Percentiles rank a stretch among this genome's conserved stretches.
Conservation (phyloP, 2,888 invertebrate species). For the Gerris lacustris region DNA sequence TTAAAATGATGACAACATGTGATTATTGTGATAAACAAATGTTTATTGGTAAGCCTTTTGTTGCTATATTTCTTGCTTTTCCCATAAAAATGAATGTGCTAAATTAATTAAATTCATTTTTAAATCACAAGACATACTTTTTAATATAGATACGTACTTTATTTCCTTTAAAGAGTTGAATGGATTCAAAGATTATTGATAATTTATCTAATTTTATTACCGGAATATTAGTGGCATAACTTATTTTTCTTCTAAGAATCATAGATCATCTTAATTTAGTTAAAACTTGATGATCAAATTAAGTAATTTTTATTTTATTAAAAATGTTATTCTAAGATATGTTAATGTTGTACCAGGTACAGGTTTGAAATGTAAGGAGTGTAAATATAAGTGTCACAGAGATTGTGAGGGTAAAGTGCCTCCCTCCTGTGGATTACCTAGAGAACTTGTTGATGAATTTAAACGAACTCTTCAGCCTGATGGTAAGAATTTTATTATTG, state of each 20-base stretch:
- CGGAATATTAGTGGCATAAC: no score
- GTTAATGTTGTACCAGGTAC: constrained; percentile 30
- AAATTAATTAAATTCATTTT: constrained; percentile 38
- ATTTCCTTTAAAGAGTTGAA: no score
- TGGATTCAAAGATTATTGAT: no score
- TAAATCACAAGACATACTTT: not conserved
- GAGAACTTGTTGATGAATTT: constrained; percentile 70
- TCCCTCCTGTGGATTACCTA: constrained; percentile 83
- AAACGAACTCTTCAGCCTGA: constrained; percentile 59
- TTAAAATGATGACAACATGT: constrained; percentile 79
- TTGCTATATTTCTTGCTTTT: no score
- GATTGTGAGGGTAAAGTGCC: constrained; percentile 86
- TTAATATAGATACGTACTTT: no score
- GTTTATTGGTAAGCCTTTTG: constrained; percentile 46
- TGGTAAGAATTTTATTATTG: constrained; percentile 35
- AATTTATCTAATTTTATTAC: no score
- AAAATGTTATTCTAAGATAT: no score
- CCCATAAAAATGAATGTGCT: no score
- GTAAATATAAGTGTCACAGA: constrained; percentile 80
- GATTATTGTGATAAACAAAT: constrained; percentile 81
- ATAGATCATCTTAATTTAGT: no score
- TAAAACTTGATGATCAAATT: no score
- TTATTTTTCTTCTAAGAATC: no score
- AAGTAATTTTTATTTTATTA: no score
- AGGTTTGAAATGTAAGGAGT: constrained; percentile 82